Evolutionary conservation across 2,888 invertebrate genomes (phyloP).

Genomic region (Sarcophaga subvicina): DNA sequence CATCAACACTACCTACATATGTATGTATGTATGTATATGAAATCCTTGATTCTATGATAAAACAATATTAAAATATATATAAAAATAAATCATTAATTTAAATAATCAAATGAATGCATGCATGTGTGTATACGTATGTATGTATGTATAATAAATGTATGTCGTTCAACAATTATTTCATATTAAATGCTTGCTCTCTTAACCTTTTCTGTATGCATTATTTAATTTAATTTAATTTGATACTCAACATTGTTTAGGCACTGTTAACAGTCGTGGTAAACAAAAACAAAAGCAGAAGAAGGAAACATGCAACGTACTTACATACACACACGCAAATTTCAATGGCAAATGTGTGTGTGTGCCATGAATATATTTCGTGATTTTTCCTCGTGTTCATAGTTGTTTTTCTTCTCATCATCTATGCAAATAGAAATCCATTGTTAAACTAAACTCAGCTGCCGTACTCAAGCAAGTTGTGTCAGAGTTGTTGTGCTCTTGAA

Average conservation of each 20-base stretch:
- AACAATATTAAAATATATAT: too few relatives aligned
- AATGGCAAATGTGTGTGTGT: background rate
- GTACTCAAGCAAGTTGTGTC: background rate
- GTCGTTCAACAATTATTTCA: background rate
- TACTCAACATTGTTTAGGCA: background rate
- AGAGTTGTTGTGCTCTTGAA: slow-evolving; percentile 30
- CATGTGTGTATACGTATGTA: too few relatives aligned
- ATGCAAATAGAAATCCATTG: slow-evolving; percentile 20
- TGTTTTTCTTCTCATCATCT: background rate
- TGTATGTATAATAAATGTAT: background rate
- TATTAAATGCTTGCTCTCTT: background rate
- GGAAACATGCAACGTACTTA: too few relatives aligned
- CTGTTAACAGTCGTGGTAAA: background rate
- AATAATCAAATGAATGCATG: background rate
- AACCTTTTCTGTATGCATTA: background rate
- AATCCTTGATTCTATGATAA: too few relatives aligned
- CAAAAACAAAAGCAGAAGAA: background rate
- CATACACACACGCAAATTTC: background rate
- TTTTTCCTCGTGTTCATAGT: background rate
- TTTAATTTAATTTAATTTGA: background rate
- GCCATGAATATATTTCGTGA: slow-evolving; percentile 16
- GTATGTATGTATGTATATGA: too few relatives aligned
- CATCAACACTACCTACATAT: too few relatives aligned
- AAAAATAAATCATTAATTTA: background rate
- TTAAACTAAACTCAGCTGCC: slow-evolving; percentile 15